Evolutionary conservation across 2,113 vertebrate genomes (phyloP).

Genomic region (Chloropsis hardwickii): DNA sequence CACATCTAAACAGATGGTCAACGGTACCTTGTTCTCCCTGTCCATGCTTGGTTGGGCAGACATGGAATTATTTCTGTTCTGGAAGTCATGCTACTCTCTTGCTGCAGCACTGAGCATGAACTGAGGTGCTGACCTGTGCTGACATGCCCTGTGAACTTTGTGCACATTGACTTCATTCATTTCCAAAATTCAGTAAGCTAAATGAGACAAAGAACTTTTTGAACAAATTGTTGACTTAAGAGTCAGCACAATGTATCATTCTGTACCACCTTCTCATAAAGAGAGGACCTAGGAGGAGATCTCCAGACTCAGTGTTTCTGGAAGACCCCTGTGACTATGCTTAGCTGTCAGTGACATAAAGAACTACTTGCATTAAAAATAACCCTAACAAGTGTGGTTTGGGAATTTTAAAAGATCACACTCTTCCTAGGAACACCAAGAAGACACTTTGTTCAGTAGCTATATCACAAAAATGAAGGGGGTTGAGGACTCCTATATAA

Average conservation of each 20-base stretch:
- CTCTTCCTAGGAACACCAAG: not conserved
- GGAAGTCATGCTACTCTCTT: fast-evolving
- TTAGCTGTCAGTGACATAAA: not conserved
- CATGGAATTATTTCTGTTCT: not conserved
- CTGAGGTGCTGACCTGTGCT: not conserved
- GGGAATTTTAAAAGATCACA: not conserved
- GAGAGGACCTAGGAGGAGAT: not conserved
- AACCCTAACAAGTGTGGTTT: not conserved
- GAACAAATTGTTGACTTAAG: not conserved
- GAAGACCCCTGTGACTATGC: not conserved
- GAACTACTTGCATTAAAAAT: not conserved
- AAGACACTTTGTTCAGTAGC: not conserved
- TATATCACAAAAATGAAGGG: not conserved
- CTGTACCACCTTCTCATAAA: not conserved
- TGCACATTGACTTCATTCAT: not conserved
- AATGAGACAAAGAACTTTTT: not conserved
- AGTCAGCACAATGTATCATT: not conserved
- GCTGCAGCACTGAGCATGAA: not conserved
- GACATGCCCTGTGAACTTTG: not conserved
- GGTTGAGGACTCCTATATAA: not conserved
- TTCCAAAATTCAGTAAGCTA: not conserved
- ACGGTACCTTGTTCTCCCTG: not conserved
- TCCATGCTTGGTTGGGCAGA: not conserved
- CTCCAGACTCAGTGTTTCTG: not conserved
- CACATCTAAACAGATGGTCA: not conserved